Percentiles rank a stretch among this genome's conserved stretches.
Evolutionary conservation across 2,113 vertebrate species (phyloP).

Genomic region (Dipodomys ordii): DNA sequence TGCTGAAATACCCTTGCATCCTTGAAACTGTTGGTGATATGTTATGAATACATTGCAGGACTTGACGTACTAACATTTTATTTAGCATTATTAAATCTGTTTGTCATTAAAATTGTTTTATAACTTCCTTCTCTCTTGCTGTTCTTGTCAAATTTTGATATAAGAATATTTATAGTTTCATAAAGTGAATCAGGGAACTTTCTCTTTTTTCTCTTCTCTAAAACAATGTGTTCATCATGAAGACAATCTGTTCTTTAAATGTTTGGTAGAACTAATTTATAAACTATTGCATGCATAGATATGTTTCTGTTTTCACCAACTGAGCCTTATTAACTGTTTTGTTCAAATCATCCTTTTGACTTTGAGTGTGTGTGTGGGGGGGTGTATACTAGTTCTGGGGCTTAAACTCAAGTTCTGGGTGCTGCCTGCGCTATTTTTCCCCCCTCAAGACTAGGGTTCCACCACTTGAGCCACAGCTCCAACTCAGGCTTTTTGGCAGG

Average conservation of each 20-base stretch:
- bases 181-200: background rate
- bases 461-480: too few species aligned
- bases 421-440: too few species aligned
- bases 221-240: background rate
- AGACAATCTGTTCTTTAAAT: background rate
- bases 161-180: background rate
- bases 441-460: too few species aligned
- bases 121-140: slow-evolving; percentile 15
- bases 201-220: background rate
- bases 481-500: too few species aligned
- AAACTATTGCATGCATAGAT: background rate
- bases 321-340: background rate
- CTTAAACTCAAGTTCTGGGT: too few species aligned
- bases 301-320: background rate
- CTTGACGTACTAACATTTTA: background rate
- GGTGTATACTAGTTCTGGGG: too few species aligned
- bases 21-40: background rate
- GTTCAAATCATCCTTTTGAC: background rate
- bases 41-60: background rate
- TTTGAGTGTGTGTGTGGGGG: too few species aligned
- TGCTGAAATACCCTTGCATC: background rate
- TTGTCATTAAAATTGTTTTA: background rate
- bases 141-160: slow-evolving; percentile 20
- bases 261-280: background rate
- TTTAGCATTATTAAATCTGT: background rate